Evolutionary conservation across 2,888 invertebrate genomes (phyloP).

Genomic region (Siphlonurus alternatus): DNA sequence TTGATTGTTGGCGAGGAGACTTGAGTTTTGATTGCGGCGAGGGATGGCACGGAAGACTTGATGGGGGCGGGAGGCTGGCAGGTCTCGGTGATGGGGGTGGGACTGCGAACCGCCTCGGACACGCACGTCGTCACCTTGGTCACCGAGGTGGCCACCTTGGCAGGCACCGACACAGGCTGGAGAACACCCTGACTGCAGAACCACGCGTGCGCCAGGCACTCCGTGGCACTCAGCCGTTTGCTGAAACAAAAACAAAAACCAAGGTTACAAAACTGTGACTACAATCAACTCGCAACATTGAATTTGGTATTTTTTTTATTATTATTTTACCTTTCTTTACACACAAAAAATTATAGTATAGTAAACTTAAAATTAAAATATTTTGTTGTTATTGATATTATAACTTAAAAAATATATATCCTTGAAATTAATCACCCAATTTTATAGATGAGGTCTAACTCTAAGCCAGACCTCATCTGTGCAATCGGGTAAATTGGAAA

Average conservation of each 20-base stretch:
- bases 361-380: neutral
- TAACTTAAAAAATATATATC: too few relatives aligned
- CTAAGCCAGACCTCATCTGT: too few relatives aligned
- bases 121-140: neutral
- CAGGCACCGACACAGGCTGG: neutral
- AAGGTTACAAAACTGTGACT: neutral
- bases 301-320: neutral
- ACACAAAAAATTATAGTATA: too few relatives aligned
- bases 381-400: too few relatives aligned
- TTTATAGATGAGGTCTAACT: too few relatives aligned
- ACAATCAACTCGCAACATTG: neutral
- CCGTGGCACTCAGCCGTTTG: constrained; percentile 71
- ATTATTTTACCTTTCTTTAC: neutral
- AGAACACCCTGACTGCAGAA: constrained; percentile 25
- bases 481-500: too few relatives aligned
- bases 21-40: neutral
- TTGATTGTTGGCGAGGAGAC: neutral
- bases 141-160: neutral
- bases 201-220: constrained; percentile 85
- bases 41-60: neutral
- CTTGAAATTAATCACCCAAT: too few relatives aligned
- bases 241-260: constrained; percentile 36
- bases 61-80: neutral
- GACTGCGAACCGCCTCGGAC: neutral
- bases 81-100: neutral